Evolutionary conservation across 2,113 vertebrate species (phyloP).

Genomic region (Scalopus aquaticus): DNA sequence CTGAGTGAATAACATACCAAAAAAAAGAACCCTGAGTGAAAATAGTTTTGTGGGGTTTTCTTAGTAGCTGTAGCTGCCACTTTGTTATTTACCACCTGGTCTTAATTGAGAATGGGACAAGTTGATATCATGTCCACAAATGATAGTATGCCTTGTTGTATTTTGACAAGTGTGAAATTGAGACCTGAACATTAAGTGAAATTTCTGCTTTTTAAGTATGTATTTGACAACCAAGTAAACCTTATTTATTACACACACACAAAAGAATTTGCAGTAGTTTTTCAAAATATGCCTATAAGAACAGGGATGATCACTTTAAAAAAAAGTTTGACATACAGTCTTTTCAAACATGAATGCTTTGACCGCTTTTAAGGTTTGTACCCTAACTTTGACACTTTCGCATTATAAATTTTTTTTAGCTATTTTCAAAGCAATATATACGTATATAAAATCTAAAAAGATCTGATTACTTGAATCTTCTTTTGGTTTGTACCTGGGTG

Average conservation of each 20-base stretch:
- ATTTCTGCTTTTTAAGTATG: not conserved
- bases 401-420: not conserved
- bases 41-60: not conserved
- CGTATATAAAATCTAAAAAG: not conserved
- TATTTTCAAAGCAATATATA: not conserved
- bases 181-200: too few relatives aligned
- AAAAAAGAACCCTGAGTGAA: not conserved
- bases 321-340: not conserved
- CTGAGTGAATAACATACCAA: not conserved
- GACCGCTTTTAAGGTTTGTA: not conserved
- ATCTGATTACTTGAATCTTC: not conserved
- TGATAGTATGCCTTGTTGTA: not conserved
- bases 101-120: not conserved
- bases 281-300: not conserved
- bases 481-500: slow-evolving; percentile 11
- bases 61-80: not conserved
- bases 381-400: not conserved
- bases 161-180: not conserved
- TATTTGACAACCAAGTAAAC: slow-evolving; percentile 11
- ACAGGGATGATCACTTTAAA: not conserved
- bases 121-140: not conserved
- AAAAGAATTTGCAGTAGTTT: not conserved
- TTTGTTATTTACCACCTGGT: too few relatives aligned
- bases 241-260: not conserved
- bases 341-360: not conserved